Evolutionary conservation across 2,888 invertebrate genomes (phyloP), one percentile per base, ranked within the genome.

Genomic region (Diaphora mendica): DNA sequence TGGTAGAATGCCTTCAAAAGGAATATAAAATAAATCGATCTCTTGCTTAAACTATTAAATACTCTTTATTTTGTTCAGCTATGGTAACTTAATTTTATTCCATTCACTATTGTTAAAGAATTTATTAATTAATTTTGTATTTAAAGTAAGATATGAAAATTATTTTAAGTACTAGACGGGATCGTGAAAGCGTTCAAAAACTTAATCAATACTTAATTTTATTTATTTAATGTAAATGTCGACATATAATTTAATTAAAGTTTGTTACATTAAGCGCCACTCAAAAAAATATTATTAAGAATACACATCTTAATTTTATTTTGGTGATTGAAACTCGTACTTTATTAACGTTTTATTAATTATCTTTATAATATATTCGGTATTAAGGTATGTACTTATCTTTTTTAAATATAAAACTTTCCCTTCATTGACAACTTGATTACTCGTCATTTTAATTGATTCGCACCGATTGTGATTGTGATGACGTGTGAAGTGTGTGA

Each of bases 191-290:
- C 17, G 33, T 68, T 42, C 48, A 64, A 72, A 66, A 59, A 72
- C 71, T 71, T 71, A 71, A 71, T 65, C 65, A 35, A 51, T 71
- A 71, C 70, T 71, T 64, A 64, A 35, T 65, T 71, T 65, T 64
- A 64, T 70, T 62, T 70, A 70, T 70, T 65, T 65, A 55, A 71
- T 65, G 23, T 62, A 67, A 48, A 72, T 71, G 20, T 39, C 15
- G 13, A 69, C 35, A 39, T 55, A 30, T 69, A 69, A 59, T 69
- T 0, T 62, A 42, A 62, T 26, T 42, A 9, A 23, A 62, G n/a
- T 13, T 30, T 23, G 3, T 35, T 7, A 30, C 20, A 13, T 17
- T 67, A 11, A 67, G 17, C 26, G 44, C 26, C 67, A 48, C 30
- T 30, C 30, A 67, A 30, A 30, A 55, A 44, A 44, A 1, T 23